Evolutionary conservation across 2,113 vertebrate species (phyloP), one percentile per base, ranked within the genome.

Genomic region (Nothoprocta perdicaria): DNA sequence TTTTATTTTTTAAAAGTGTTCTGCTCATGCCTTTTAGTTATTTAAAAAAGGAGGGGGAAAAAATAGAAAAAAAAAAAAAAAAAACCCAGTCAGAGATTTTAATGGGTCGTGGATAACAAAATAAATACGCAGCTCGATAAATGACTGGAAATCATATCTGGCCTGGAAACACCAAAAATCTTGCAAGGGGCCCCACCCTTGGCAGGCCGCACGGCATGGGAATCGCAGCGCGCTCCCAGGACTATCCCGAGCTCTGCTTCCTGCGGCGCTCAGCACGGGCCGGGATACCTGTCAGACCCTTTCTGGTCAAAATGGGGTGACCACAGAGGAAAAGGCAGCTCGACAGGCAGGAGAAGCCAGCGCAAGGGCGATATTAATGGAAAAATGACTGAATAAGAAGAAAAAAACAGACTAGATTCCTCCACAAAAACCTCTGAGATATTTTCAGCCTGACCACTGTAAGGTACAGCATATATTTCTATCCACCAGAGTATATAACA

Each of bases 141-240:
- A 93, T 66, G 26, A 55, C 85, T 90, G 84, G 84, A 95, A 96
- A 90, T 90, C 10, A 41, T 92, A 91, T 85, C 87, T 92, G 87
- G 75, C 89, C 89, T 85, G 87, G 65, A 84, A 90, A 85, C 76
- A 95, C 61, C 60, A 75, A 65, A 87, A 89, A 27, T 55, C 93
- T 80, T 82, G 78, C 90, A 84, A 10, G 12, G 82, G 53, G 33
- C 57, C 61, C 82, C 92, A 92, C 95, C 96, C 94, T 96, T 96
- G 91, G 87, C 87, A 72, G 53, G 35, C 93, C 63, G 33, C 31
- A 8, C 17, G 10, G 38, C 23, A 13, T 77, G 84, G 27, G 86
- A 71, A 80, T 46, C 94, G 23, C 6, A 74, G 71, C 3, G 58
- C 15, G 0, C 24, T 40, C 80, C 43, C 61, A 93, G 76, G 81